phyloP scores from a whole-genome alignment of 2,797 vertebrate species.

The Mionectes olivaceus region DNA sequence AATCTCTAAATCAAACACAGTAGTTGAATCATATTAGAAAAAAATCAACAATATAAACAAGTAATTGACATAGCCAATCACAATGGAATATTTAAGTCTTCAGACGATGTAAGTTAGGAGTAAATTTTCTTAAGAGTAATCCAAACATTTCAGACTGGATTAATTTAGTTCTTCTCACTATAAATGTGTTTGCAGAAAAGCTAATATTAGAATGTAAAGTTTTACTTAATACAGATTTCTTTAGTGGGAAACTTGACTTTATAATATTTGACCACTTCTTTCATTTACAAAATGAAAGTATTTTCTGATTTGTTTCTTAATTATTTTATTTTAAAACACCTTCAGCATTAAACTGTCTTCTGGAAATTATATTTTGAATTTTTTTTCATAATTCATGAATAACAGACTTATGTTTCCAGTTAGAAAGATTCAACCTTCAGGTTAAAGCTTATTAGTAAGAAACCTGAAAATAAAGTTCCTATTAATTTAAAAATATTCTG shows the following conservation, averaged over 20 bases:
- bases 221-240: neutral
- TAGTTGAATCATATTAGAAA: slow-evolving; percentile 43
- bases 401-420: neutral
- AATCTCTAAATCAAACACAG: slow-evolving; percentile 59
- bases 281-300: neutral
- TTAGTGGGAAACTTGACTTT: neutral
- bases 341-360: neutral
- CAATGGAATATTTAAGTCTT: neutral
- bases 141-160: neutral
- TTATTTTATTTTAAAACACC: neutral
- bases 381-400: neutral
- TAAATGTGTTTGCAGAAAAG: neutral
- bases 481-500: neutral
- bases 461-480: neutral
- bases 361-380: neutral
- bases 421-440: neutral
- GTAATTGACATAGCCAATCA: neutral
- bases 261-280: neutral
- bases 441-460: neutral
- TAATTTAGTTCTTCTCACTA: neutral
- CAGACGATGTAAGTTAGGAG: neutral
- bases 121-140: neutral
- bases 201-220: neutral
- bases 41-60: neutral
- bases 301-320: neutral